Conservation (phyloP, 2,888 invertebrate species). For the Xestia c-nigrum region DNA sequence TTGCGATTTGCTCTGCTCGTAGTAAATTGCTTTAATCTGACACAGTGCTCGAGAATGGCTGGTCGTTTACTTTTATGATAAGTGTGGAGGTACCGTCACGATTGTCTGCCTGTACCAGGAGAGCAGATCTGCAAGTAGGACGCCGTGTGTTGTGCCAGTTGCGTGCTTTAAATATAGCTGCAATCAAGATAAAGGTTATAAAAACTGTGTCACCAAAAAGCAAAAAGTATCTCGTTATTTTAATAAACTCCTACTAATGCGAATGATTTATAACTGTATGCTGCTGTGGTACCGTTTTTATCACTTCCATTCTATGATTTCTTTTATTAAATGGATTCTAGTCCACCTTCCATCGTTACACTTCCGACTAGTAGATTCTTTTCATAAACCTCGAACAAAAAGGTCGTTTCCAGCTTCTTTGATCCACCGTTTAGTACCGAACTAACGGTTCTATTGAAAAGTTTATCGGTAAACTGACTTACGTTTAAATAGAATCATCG, state of each 20-base stretch:
- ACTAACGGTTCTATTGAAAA: conserved; percentile 58
- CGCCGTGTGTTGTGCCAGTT: conserved; percentile 31
- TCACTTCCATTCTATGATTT: conserved; percentile 15
- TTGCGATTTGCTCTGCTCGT: conserved; percentile 39
- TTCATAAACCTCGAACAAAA: conserved; percentile 39
- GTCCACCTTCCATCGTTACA: conserved; percentile 30
- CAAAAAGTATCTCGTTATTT: conserved; percentile 1
- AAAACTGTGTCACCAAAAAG: conserved; percentile 30
- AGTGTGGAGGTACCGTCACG: conserved; percentile 41
- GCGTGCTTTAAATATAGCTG: conserved; percentile 34
- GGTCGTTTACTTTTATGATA: conserved; percentile 51
- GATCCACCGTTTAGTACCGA: conserved; percentile 31
- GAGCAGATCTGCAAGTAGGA: conserved; percentile 23
- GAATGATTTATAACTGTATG: conserved; percentile 15
- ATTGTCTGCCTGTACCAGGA: conserved; percentile 34
- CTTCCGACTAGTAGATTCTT: conserved; percentile 30
- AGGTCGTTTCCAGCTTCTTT: conserved; percentile 30
- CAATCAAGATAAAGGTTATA: conserved; percentile 28
- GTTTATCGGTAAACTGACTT: conserved; percentile 57
- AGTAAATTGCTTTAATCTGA: conserved; percentile 51
- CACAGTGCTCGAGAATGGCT: conserved; percentile 30
- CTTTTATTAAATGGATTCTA: conserved; percentile 6
- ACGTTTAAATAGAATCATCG: conserved; percentile 65
- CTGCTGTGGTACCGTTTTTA: conserved; percentile 24
- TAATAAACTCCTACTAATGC: conserved; percentile 5